Evolutionary conservation across 2,797 vertebrate species (phyloP), one percentile per base, ranked within the genome.

Genomic region (Coregonus ussuriensis): DNA sequence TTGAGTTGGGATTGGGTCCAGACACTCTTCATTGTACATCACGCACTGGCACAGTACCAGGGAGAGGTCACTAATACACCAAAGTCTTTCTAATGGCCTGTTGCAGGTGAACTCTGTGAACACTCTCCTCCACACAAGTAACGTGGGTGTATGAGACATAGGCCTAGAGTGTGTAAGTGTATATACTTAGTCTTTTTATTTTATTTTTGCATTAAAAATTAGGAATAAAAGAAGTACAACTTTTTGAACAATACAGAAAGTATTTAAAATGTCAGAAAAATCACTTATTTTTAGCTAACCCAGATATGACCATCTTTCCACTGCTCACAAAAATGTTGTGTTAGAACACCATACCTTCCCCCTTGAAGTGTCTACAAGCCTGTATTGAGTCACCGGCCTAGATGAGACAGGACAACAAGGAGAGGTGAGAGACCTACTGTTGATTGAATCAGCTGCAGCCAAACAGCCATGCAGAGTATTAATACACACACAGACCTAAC

Each of bases 351-450:
- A 1, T 18, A 5, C 16, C 63, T 66, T 0, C 1, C 25, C 25
- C 14, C 13, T 29, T 15, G 47, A 3, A 47, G 9, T 47, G 41
- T 47, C 41, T 47, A 47, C 41, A 18, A 47, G 41, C 70, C 21
- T 16, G 4, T 16, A 63, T 62, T 70, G 41, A 47, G 56, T 59
- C 51, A 51, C 16, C 9, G 65, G 16, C 21, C 33, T 37, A 66
- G 63, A 81, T 78, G 68, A 79, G 52, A 53, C 21, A 3, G 37
- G 35, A 70, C 66, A 75, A 77, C 54, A 63, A 54, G 51, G 66
- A 70, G 56, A 51, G 56, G 56, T 77, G 74, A 76, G 65, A 71
- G 31, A 74, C 71, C 35, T 21, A 51, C 41, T 41, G 72, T 21
- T 76, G 77, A 76, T 74, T 37, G 15, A 76, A 52, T 78, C 53